phyloP scores from a whole-genome alignment of 2,113 vertebrate species.

The Tylochromis polylepis region DNA sequence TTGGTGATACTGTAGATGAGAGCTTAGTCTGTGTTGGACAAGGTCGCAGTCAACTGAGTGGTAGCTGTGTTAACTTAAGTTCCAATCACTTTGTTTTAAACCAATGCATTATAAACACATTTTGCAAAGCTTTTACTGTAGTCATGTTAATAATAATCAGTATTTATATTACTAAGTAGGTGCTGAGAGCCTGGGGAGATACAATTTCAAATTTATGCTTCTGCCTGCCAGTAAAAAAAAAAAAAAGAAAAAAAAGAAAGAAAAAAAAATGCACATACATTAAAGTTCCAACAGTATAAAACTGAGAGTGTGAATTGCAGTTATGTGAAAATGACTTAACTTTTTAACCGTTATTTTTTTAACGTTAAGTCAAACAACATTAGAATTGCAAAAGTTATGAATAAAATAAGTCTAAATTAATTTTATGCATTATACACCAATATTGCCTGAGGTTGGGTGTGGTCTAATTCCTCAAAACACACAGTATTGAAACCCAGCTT shows the following conservation, averaged over 20 bases:
- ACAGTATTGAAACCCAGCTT: background rate
- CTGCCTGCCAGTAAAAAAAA: background rate
- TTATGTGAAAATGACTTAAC: background rate
- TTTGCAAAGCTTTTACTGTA: background rate
- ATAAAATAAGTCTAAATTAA: background rate
- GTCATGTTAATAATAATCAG: background rate
- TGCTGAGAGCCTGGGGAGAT: background rate
- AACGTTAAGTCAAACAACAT: background rate
- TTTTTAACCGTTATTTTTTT: background rate
- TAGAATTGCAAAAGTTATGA: background rate
- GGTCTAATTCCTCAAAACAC: background rate
- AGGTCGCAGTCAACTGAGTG: background rate
- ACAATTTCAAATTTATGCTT: background rate
- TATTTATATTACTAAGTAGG: background rate
- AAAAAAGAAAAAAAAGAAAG: background rate
- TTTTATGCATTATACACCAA: background rate
- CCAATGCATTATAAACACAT: background rate
- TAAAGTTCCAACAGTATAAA: background rate
- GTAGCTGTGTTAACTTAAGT: background rate
- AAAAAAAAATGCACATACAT: background rate
- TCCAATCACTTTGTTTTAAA: background rate
- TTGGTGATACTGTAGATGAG: background rate
- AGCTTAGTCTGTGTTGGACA: background rate
- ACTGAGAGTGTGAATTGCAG: background rate
- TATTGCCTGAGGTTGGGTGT: background rate